These are phyloP conservation scores for Vidua macroura DNA, from an alignment of 2,113 vertebrate species.

Conservation along the genomic window DNA sequence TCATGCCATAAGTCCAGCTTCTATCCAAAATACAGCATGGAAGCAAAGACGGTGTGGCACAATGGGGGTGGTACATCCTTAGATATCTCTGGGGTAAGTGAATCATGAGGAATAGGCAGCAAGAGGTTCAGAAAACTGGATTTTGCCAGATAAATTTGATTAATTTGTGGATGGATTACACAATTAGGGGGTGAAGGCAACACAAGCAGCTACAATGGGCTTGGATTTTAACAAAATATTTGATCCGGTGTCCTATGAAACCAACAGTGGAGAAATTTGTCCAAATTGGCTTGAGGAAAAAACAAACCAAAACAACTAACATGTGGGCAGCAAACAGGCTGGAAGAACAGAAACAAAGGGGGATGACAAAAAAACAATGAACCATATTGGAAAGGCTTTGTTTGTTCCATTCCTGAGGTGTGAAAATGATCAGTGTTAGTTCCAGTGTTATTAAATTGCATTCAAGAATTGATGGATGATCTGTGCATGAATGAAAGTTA, in stretches of 20 bases:
- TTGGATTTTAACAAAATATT: slow-evolving; percentile 21
- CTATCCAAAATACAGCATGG: background rate
- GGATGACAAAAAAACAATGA: background rate
- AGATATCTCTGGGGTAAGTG: background rate
- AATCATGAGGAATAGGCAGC: background rate
- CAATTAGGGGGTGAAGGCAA: background rate
- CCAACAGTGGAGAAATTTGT: background rate
- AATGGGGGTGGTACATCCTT: background rate
- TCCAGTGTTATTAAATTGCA: background rate
- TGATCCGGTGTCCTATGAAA: background rate
- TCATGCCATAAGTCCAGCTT: background rate
- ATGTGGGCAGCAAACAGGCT: background rate
- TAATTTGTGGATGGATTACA: background rate
- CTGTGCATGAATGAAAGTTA: background rate
- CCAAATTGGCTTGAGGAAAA: slow-evolving; percentile 1
- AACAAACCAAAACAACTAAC: background rate
- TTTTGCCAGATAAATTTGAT: slow-evolving; percentile 12
- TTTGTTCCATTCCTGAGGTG: background rate
- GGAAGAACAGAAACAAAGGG: background rate
- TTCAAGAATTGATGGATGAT: background rate
- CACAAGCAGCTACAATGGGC: background rate
- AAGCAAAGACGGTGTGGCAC: background rate
- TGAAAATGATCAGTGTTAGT: background rate
- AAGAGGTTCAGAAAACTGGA: background rate
- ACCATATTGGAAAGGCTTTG: background rate